Percentiles rank a stretch among this genome's conserved stretches.
phyloP scores from a whole-genome alignment of 2,888 invertebrate genomes.

The Campoplex nolae region DNA sequence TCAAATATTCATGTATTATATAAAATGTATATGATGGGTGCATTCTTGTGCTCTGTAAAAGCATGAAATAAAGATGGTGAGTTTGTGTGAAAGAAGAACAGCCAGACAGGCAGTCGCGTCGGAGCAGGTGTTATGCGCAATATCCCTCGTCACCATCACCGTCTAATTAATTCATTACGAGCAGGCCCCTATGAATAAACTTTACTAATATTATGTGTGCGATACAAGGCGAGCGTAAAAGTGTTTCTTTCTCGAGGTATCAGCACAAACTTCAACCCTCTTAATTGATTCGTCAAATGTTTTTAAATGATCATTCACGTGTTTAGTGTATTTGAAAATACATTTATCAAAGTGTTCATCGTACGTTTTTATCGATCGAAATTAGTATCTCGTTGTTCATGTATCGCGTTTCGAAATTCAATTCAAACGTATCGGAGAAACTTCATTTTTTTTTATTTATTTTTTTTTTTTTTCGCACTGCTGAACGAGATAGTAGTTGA shows the following conservation, averaged over 20 bases:
- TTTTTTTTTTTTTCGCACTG: neutral
- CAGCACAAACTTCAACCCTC: conserved; percentile 35
- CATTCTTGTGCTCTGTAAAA: neutral
- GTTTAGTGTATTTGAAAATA: neutral
- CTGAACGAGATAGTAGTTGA: neutral
- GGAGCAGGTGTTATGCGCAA: conserved; percentile 54
- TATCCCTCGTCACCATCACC: conserved; percentile 58
- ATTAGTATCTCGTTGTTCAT: neutral
- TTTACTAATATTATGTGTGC: conserved; percentile 33
- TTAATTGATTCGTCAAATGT: conserved; percentile 55
- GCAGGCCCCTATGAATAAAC: conserved; percentile 53
- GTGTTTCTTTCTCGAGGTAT: conserved; percentile 34
- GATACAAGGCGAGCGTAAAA: neutral
- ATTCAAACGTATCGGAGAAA: neutral
- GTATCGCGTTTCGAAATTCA: neutral
- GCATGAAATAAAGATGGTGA: conserved; percentile 8
- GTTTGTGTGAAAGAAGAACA: conserved; percentile 23
- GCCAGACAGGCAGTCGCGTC: conserved; percentile 27
- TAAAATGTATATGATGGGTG: neutral
- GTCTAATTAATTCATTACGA: conserved; percentile 67
- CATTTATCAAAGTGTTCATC: neutral
- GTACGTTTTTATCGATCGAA: neutral
- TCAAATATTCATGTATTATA: neutral
- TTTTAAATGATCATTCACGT: neutral
- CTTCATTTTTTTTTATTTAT: neutral